Base-by-base conservation (phyloP, 2,888 invertebrate species). In the Agrotis exclamationis region DNA sequence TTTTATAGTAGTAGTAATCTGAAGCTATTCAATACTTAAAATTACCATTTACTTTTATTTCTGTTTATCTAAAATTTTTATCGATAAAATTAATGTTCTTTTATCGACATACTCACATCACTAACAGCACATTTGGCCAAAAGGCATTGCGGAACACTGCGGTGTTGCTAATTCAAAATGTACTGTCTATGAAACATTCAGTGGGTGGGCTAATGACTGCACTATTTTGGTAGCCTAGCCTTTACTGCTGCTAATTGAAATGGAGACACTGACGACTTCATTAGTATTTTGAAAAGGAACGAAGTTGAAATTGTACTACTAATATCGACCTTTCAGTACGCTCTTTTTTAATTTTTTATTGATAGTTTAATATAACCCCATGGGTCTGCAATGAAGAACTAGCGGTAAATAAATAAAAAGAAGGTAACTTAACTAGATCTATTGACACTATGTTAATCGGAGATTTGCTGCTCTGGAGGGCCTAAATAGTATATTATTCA, bases 171-270 rank as follows among this genome's bases (percentile, higher is more conserved):
- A 93, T 93, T 92, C 84, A 79, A 89, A 93, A 93, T 93, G 69
- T 92, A 92, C 91, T 86, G 82, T 85, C 84, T 84, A 92, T 93
- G 87, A 92, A 93, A 88, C 90, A 93, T 92, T 88, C 85, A 92
- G 87, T 83, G 74, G 79, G 65, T 77, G 70, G 58, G 72, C 84
- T 89, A 91, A 90, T 90, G 88, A 86, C 76, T 80, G 75, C 78
- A 85, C 86, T 85, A 85, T 87, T 88, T 87, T 70, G 70, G 71
- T n/a, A 20, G 18, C 18, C 24, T 48, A 56, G 33, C n/a, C 51
- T 22, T 20, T 51, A 7, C 28, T 28, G 24, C 4, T 20, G 9
- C 47, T 67, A 79, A 71, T 67, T 71, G 77, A 56, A 65, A 66
- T 59, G 20, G 18, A 44, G 51, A 33, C 3, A 1, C 47, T 56